Base-by-base conservation (phyloP, 2,888 invertebrate genomes). In the Melanotus villosus region DNA sequence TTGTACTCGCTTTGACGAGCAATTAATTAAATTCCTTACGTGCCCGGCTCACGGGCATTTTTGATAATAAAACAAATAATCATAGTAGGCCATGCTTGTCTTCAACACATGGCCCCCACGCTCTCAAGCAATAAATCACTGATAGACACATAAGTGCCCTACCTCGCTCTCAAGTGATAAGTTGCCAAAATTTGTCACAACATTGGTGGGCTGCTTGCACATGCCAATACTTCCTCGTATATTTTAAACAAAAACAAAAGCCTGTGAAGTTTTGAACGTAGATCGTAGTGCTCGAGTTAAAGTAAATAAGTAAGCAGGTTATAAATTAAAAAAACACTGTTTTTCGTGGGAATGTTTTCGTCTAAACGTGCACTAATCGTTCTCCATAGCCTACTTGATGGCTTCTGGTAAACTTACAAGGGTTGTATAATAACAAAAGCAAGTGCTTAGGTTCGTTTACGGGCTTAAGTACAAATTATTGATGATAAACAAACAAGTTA, bases 141-240 rank as follows among this genome's bases (percentile, higher is more conserved):
- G 34, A 65, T 58, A 41, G 58, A 26, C 47, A 38, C 32, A 21
- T 36, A 58, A 65, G 50, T 18, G 47, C 32, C 54, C 23, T 63
- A 14, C 45, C 65, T 50, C 36, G n/a, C n/a, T 58, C 21, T 21
- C 14, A 45, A 43, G 65, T 58, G 65, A 65, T 65, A 65, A 65
- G 50, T 65, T 65, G 50, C 47, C 65, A 65, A 65, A 65, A 65
- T 65, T 65, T 65, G 65, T 65, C 65, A 65, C 58, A 65, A 65
- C 47, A 65, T 36, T 14, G 65, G 65, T 65, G 65, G 65, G 57
- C 65, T 14, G n/a, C n/a, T n/a, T 47, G 47, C 47, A 47, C 9
- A 47, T 47, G 47, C 21, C 47, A 47, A 23, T n/a, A n/a, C n/a
- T n/a, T n/a, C n/a, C n/a, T n/a, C n/a, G n/a, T n/a, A n/a, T n/a